These are phyloP conservation scores for Semnornis frantzii DNA, from an alignment of 2,113 vertebrate genomes.

Conservation along the genomic window DNA sequence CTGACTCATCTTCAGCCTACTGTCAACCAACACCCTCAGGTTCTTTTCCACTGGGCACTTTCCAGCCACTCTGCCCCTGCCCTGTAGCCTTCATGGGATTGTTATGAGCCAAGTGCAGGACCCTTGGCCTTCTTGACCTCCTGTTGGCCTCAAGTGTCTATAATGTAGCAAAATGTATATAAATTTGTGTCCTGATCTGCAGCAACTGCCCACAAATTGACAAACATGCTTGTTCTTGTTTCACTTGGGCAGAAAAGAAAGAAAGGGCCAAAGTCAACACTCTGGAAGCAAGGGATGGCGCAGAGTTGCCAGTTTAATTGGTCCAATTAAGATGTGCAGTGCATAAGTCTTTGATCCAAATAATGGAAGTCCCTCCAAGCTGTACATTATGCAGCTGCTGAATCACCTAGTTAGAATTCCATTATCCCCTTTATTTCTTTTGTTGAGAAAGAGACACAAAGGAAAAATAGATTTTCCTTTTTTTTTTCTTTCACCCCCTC, in stretches of 20 bases:
- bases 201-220: not conserved
- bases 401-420: constrained; percentile 30
- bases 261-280: not conserved
- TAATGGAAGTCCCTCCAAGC: constrained; percentile 55
- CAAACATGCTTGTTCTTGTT: constrained; percentile 4
- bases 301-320: constrained; percentile 52
- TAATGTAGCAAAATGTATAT: not conserved
- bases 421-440: not conserved
- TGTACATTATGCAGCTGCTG: constrained; percentile 35
- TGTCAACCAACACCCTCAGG: too few species aligned
- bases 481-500: not conserved
- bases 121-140: too few species aligned
- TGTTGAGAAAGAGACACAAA: not conserved
- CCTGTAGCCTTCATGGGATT: too few species aligned
- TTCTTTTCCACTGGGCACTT: too few species aligned
- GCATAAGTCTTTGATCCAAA: constrained; percentile 36
- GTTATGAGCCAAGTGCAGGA: too few species aligned
- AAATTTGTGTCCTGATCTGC: not conserved
- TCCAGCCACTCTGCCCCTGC: too few species aligned
- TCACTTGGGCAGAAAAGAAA: not conserved
- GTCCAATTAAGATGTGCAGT: constrained; percentile 52
- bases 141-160: too few species aligned
- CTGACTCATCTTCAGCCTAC: too few species aligned
- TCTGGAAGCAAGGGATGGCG: constrained; percentile 1
- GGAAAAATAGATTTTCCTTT: not conserved